Evolutionary conservation across 2,797 vertebrate species (phyloP), one percentile per base, ranked within the genome.

Genomic region (Caiman crocodilus): DNA sequence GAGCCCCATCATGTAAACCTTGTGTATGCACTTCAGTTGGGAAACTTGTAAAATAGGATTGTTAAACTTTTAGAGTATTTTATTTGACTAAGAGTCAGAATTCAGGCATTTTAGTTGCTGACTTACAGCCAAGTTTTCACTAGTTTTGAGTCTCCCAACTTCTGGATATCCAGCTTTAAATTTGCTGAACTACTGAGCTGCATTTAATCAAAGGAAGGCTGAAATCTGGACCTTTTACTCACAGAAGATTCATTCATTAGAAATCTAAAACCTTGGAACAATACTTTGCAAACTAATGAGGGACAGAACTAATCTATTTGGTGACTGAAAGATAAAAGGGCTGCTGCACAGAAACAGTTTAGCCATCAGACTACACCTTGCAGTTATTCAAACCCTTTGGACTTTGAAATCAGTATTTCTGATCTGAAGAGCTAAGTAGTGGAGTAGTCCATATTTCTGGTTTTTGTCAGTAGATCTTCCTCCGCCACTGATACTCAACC

Each of bases 71-170:
- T 10, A 74, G n/a, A 69, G 5, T 30, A 69, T 32, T 67, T 18
- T 30, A 30, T 30, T 23, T 21, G 23, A 25, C 42, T 71, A 71
- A 71, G 32, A 42, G 26, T 73, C 21, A 87, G 78, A 58, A 87
- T 87, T 81, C 57, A 4, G 75, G 87, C 7, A 25, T 85, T 84
- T 58, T 91, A 81, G 87, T 18, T 71, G 64, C 77, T 87, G 65
- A 78, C 23, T 64, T 58, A 81, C 0, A 1, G 67, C 56, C 76
- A 59, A 88, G 76, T 75, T 81, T 4, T 87, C 50, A 87, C 75
- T 64, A 76, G 32, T 5, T 88, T 28, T 8, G 50, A 74, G 23
- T 1, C 61, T 7, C 25, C 59, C 50, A 83, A 10, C 65, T 83
- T 75, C 77, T 91, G 77, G 61, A 57, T 42, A 79, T 23, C 35